Evolutionary conservation across 1,140 invertebrate species (phyloP).

Genomic region (Chironomus tepperi): DNA sequence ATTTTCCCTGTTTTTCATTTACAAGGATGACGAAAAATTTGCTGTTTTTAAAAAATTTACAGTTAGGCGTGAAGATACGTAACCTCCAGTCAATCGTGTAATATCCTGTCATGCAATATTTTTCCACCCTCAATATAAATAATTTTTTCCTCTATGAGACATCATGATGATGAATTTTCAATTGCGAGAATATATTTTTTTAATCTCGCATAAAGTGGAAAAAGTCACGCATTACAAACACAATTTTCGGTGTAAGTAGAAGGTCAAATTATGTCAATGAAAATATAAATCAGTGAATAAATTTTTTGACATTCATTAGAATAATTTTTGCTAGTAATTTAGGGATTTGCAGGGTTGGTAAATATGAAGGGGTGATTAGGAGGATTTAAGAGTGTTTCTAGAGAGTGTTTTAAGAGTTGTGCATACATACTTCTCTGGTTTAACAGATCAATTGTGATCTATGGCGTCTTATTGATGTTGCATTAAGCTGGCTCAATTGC

Average conservation of each 20-base stretch:
- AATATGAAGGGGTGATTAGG: no score
- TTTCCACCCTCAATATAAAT: no score
- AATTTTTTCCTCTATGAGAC: background rate
- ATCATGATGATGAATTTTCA: background rate
- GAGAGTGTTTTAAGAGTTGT: no score
- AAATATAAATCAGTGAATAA: background rate
- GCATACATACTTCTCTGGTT: no score
- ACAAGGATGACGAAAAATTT: background rate
- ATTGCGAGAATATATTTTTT: background rate
- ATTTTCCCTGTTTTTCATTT: background rate
- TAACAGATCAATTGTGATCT: no score
- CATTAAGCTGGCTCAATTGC: no score
- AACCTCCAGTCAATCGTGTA: background rate
- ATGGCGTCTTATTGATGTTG: no score
- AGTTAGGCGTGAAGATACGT: background rate
- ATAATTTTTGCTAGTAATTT: no score
- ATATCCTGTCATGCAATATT: background rate
- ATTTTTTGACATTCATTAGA: no score
- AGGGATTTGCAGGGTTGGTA: no score
- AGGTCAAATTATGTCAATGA: background rate
- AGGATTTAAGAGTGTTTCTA: no score
- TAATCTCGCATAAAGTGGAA: background rate
- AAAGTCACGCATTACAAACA: conserved; percentile 12
- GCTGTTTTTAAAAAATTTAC: background rate
- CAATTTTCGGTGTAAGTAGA: background rate